Evolutionary conservation across 1,140 invertebrate genomes (phyloP).

Genomic region (Cherax quadricarinatus): DNA sequence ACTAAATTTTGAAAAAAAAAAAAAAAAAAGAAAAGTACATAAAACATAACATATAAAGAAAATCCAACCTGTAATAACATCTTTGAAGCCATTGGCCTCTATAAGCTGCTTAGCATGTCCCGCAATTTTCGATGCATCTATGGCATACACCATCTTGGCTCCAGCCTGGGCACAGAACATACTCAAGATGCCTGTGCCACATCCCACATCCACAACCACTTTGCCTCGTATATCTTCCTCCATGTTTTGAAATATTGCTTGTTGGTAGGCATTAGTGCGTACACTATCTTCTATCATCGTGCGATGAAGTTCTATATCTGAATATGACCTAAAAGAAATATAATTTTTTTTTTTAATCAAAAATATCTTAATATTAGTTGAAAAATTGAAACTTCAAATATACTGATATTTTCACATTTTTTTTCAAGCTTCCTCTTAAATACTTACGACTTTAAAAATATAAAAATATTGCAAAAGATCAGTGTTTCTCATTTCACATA

Average conservation of each 20-base stretch:
- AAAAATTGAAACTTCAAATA: not conserved
- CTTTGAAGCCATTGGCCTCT: constrained; percentile 64
- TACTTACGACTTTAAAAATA: too few species aligned
- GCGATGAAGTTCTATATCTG: constrained; percentile 98
- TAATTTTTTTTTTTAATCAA: too few species aligned
- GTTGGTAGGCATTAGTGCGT: constrained; percentile 93
- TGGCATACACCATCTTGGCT: constrained; percentile 93
- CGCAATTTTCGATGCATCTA: constrained; percentile 94
- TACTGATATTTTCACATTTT: not conserved
- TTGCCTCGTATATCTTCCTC: constrained; percentile 79
- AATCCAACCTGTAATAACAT: constrained; percentile 69
- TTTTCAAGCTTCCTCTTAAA: too few species aligned
- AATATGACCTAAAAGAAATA: constrained; percentile 84
- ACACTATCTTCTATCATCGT: constrained; percentile 94
- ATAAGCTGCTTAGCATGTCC: constrained; percentile 86
- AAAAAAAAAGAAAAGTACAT: too few species aligned
- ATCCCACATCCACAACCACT: constrained; percentile 95
- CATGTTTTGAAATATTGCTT: constrained; percentile 92
- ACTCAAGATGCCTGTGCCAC: constrained; percentile 97
- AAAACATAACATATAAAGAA: not conserved
- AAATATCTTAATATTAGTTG: not conserved
- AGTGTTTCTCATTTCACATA: too few species aligned
- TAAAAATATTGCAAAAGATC: too few species aligned
- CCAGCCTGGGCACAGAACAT: constrained; percentile 97
- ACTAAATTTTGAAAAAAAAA: too few species aligned